A percentile compares a stretch with the other conserved stretches of the same genome.
Evolutionary conservation across 2,113 vertebrate species (phyloP).

Genomic region (Peromyscus californicus): DNA sequence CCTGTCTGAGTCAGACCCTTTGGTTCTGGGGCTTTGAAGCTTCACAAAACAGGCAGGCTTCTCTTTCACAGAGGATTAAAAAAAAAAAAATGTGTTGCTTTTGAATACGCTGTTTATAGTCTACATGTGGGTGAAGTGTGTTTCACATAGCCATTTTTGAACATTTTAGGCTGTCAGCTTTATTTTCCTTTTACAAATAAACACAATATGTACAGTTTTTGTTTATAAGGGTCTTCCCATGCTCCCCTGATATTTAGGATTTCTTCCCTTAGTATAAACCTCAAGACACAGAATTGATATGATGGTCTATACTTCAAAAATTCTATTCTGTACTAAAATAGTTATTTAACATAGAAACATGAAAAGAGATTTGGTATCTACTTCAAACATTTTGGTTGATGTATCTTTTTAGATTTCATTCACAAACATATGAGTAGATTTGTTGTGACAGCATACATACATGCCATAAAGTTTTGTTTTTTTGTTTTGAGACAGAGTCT

Average conservation of each 20-base stretch:
- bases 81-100: background rate
- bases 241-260: background rate
- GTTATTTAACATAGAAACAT: slow-evolving; percentile 24
- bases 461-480: background rate
- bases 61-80: background rate
- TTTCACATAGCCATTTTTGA: background rate
- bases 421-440: background rate
- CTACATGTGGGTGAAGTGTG: background rate
- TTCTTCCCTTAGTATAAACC: background rate
- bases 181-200: slow-evolving; percentile 56
- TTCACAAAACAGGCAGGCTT: background rate
- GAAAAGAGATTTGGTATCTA: background rate
- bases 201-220: slow-evolving; percentile 2
- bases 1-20: background rate
- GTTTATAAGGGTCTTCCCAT: background rate
- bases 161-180: background rate
- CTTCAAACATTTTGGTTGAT: slow-evolving; percentile 23
- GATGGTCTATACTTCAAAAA: background rate
- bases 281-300: slow-evolving; percentile 27
- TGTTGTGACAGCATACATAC: background rate
- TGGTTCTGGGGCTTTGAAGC: slow-evolving; percentile 26
- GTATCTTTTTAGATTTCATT: background rate
- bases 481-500: background rate
- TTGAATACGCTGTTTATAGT: background rate
- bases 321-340: slow-evolving; percentile 40